Conservation (phyloP, 2,888 invertebrate species). For the Camponotus fellah region DNA sequence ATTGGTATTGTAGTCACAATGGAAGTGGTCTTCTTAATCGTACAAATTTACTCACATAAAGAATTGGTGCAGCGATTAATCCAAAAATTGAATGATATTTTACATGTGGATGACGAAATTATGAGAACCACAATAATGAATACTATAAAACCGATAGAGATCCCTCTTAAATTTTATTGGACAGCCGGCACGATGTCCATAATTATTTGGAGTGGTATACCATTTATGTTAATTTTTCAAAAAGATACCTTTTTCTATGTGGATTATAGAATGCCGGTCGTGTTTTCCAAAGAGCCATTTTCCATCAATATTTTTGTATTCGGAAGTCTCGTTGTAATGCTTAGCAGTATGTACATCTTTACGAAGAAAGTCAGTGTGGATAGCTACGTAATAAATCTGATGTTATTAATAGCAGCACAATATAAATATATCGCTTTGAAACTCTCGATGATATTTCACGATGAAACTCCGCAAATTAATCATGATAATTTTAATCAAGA, state of each 20-base stretch:
- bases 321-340: slow-evolving; percentile 54
- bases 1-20: slow-evolving; percentile 53
- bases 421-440: slow-evolving; percentile 69
- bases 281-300: slow-evolving; percentile 66
- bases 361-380: slow-evolving; percentile 69
- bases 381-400: slow-evolving; percentile 69
- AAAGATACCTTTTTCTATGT: slow-evolving; percentile 63
- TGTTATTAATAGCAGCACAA: slow-evolving; percentile 69
- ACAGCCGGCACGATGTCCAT: slow-evolving; percentile 50
- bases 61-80: no score
- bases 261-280: slow-evolving; percentile 68
- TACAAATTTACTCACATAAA: slow-evolving; percentile 63
- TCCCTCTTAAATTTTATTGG: slow-evolving; percentile 65
- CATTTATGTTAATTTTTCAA: slow-evolving; percentile 54
- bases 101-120: slow-evolving; percentile 46
- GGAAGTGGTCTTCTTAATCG: slow-evolving; percentile 61
- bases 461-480: background rate
- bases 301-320: slow-evolving; percentile 58
- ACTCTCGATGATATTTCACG: slow-evolving; percentile 58
- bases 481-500: background rate
- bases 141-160: slow-evolving; percentile 60
- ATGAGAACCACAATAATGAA: slow-evolving; percentile 34
- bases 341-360: slow-evolving; percentile 49
- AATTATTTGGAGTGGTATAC: slow-evolving; percentile 55
- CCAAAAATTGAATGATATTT: slow-evolving; percentile 57